Evolutionary conservation across 2,888 invertebrate species (phyloP), one percentile per base, ranked within the genome.

Genomic region (Rhimphoctona megacephalus): DNA sequence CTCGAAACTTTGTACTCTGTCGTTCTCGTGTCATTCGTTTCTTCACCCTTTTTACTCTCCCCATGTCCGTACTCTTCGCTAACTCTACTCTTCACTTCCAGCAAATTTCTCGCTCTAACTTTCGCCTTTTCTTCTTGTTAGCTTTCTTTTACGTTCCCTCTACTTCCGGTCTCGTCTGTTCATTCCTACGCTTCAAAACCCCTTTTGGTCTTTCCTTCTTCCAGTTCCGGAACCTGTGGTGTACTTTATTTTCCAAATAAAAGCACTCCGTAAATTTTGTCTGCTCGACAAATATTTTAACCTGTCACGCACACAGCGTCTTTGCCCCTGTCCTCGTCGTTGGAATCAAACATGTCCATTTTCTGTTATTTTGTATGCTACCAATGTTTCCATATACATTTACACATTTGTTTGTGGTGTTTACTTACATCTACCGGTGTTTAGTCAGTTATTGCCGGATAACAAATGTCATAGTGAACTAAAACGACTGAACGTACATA

Each of bases 1-100:
- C 91, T 94, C 93, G 93, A 93, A 94, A 94, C 93, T 94, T 94
- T 93, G 91, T 91, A 92, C 92, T 88, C 90, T 92, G 91, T 92
- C 92, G 91, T 91, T 69, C 87, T 88, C 85, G 73, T 19, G 64
- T 82, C 79, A 72, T 79, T 83, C 81, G 81, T 49, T 66, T 67
- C 66, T 78, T 67, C 14, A 30, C 39, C 64, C 81, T 49, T 61
- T 73, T 77, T 88, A 85, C 81, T 57, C 72, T 69, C 67, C 49
- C 19, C 49, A 19, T 19, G n/a, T 7, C 19, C 19, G 19, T 49
- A 5, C 49, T n/a, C 49, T 49, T 49, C 17, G 49, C 49, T 6
- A n/a, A 49, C 19, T 49, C 49, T 49, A 4, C 46, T 46, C 46
- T 19, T 43, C 19, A 19, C 49, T 19, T 49, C 19, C 3, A 49